A percentile compares a stretch with the other conserved stretches of the same genome.
Evolutionary conservation across 2,797 vertebrate genomes (phyloP).

Genomic region (Cossypha dichroa): DNA sequence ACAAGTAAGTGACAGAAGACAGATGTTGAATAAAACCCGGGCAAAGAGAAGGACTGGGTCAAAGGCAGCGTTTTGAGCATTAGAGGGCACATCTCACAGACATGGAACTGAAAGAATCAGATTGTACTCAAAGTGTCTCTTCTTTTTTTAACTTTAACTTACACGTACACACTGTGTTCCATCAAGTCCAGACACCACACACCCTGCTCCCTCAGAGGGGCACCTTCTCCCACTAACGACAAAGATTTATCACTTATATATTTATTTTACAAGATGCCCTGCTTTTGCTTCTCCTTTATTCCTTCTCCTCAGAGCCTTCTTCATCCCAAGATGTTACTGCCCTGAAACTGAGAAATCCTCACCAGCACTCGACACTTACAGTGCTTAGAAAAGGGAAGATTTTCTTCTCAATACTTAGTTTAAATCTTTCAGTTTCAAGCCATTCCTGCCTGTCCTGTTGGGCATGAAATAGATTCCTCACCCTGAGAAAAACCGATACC

Average conservation of each 20-base stretch:
- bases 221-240: not conserved
- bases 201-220: not conserved
- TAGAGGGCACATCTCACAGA: not conserved
- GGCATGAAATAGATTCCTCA: not conserved
- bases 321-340: accelerated
- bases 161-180: accelerated
- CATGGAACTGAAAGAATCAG: not conserved
- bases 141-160: not conserved
- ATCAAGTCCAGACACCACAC: not conserved
- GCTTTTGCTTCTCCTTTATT: not conserved
- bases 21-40: not conserved
- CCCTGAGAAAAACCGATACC: not conserved
- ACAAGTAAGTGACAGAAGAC: not conserved
- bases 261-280: not conserved
- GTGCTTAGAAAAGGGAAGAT: not conserved
- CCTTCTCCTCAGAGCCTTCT: not conserved
- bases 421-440: not conserved
- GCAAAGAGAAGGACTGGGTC: not conserved
- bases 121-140: not conserved
- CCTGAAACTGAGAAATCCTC: not conserved
- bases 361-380: not conserved
- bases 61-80: not conserved
- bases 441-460: accelerated
- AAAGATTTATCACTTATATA: not conserved
- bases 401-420: not conserved